Evolutionary conservation across 1,140 invertebrate species (phyloP).

Genomic region (Drosophila cardini): DNA sequence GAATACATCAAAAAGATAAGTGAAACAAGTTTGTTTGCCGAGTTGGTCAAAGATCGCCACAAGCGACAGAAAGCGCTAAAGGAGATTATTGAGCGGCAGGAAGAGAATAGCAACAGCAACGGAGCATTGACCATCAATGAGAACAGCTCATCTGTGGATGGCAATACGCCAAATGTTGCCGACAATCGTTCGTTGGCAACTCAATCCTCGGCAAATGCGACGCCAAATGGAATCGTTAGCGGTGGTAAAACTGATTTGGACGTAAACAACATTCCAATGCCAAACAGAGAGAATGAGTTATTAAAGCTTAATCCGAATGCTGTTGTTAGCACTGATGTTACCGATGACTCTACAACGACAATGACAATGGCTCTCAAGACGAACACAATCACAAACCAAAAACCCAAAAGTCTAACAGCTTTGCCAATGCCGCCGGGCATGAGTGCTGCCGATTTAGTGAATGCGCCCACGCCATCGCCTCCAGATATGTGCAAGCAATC

Average conservation of each 20-base stretch:
- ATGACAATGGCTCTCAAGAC: slow-evolving; percentile 39
- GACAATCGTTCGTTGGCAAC: slow-evolving; percentile 46
- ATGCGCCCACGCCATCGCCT: slow-evolving; percentile 73
- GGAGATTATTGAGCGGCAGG: slow-evolving; percentile 87
- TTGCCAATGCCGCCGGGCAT: slow-evolving; percentile 94
- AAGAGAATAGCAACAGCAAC: slow-evolving; percentile 85
- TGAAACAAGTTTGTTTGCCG: slow-evolving; percentile 94
- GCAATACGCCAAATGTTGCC: slow-evolving; percentile 63
- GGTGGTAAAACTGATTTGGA: slow-evolving; percentile 83
- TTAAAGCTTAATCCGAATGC: slow-evolving; percentile 34
- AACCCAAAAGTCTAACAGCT: slow-evolving; percentile 89
- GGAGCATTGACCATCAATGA: slow-evolving; percentile 77
- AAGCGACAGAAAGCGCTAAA: slow-evolving; percentile 90
- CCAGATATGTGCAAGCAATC: slow-evolving; percentile 55
- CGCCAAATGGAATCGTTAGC: slow-evolving; percentile 66
- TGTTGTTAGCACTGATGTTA: slow-evolving; percentile 49
- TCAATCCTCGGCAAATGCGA: slow-evolving; percentile 41
- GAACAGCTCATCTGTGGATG: slow-evolving; percentile 80
- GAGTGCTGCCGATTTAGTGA: slow-evolving; percentile 88
- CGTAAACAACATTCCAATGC: slow-evolving; percentile 88
- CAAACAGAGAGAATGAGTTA: slow-evolving; percentile 72
- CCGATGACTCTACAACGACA: slow-evolving; percentile 53
- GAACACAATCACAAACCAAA: slow-evolving; percentile 62
- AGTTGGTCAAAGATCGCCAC: slow-evolving; percentile 93
- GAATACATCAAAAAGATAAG: slow-evolving; percentile 90